Percentiles rank a stretch among this genome's conserved stretches.
These are phyloP conservation scores for Chloroceryle inda DNA, from an alignment of 2,797 vertebrate species.

Conservation along the genomic window DNA sequence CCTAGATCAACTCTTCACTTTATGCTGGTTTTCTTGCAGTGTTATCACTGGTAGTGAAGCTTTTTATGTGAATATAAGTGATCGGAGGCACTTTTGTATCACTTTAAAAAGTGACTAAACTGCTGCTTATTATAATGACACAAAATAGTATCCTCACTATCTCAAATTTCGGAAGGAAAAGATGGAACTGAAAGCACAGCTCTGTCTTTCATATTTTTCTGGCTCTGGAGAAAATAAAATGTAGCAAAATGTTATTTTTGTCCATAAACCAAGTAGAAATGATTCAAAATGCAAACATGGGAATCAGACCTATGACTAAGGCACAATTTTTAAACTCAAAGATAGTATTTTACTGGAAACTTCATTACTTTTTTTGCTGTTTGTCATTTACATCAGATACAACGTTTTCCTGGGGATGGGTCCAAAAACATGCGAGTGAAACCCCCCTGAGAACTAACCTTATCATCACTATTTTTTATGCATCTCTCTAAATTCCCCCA, in stretches of 20 bases:
- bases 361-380: neutral
- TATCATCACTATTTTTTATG: neutral
- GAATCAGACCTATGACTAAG: constrained; percentile 39
- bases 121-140: neutral
- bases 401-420: neutral
- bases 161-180: neutral
- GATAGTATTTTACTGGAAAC: neutral
- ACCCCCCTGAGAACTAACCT: neutral
- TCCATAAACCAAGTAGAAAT: constrained; percentile 47
- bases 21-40: neutral
- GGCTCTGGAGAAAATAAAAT: neutral
- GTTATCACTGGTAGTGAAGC: neutral
- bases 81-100: neutral
- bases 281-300: constrained; percentile 30
- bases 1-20: neutral
- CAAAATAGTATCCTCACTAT: neutral
- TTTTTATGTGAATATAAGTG: neutral
- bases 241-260: constrained; percentile 37
- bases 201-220: neutral
- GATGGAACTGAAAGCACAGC: neutral
- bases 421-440: neutral
- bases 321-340: constrained; percentile 36
- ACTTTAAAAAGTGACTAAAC: neutral
- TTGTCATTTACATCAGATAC: neutral
- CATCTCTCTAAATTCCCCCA: neutral